Conservation (phyloP, 1,140 invertebrate species). For the Aphidius gifuensis region DNA sequence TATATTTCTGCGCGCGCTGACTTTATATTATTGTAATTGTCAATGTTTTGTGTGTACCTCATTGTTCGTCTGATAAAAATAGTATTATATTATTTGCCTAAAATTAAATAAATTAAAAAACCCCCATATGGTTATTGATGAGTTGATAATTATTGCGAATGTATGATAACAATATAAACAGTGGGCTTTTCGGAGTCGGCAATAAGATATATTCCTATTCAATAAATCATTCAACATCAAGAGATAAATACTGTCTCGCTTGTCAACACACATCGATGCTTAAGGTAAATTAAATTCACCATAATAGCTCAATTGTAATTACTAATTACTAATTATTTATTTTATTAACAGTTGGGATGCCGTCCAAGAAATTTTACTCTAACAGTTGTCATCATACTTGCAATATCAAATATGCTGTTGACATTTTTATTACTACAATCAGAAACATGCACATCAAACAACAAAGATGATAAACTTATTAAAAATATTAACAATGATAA, state of each 20-base stretch:
- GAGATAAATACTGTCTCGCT: constrained; percentile 2
- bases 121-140: no score
- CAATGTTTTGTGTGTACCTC: no score
- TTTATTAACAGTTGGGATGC: constrained; percentile 55
- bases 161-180: constrained; percentile 7
- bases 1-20: no score
- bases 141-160: not conserved
- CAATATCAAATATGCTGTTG: constrained; percentile 66
- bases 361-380: constrained; percentile 69
- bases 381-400: constrained; percentile 61
- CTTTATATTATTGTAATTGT: no score
- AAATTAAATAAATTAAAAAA: no score
- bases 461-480: no score
- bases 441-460: constrained; percentile 43
- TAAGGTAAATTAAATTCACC: not conserved
- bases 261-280: constrained; percentile 8
- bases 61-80: no score
- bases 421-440: constrained; percentile 66
- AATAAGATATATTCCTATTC: not conserved
- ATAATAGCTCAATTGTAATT: not conserved
- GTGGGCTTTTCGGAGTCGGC: not conserved
- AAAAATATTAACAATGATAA: no score
- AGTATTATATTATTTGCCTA: no score
- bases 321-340: not conserved
- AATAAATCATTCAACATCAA: no score